These are phyloP conservation scores for Xenopus tropicalis DNA, from an alignment of 2,113 vertebrate species.

Conservation along the genomic window UCB_Xtro_10.0 CM004447.2:133206001-133206500, in stretches of 20 bases:
- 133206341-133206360: constrained; percentile 27
- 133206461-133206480: constrained; percentile 40
- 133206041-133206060: too few species aligned
- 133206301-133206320: background rate
- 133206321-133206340: constrained; percentile 27
- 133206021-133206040: too few species aligned
- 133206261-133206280: background rate
- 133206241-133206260: background rate
- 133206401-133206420: constrained; percentile 33
- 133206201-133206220: too few species aligned
- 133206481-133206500: constrained; percentile 30
- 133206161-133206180: too few species aligned
- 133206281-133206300: background rate
- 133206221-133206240: background rate
- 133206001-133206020: too few species aligned
- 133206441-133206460: constrained; percentile 33
- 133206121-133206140: too few species aligned
- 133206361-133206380: constrained; percentile 11
- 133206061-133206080: too few species aligned
- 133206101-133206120: too few species aligned
- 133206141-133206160: too few species aligned
- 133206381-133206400: constrained; percentile 33
- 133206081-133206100: too few species aligned
- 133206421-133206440: constrained; percentile 4
- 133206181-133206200: too few species aligned